Evolutionary conservation across 2,113 vertebrate species (phyloP).

Genomic region (Mystacornis crossleyi): DNA sequence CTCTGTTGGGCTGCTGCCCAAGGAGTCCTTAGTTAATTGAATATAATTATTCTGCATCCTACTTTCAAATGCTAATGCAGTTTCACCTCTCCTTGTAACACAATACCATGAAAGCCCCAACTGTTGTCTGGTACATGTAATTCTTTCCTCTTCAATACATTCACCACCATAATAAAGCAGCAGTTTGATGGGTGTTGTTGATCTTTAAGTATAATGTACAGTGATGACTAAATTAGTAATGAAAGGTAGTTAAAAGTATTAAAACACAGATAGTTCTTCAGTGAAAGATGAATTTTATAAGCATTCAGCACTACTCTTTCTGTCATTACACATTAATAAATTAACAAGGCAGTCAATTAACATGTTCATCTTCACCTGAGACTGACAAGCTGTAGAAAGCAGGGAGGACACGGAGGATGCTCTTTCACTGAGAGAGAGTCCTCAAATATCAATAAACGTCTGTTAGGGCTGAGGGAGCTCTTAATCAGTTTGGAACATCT

Average conservation of each 20-base stretch:
- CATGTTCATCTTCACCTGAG: constrained; percentile 32
- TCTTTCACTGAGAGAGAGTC: constrained; percentile 54
- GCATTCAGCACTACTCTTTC: constrained; percentile 24
- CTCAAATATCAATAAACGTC: constrained; percentile 44
- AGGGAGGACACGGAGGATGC: not conserved
- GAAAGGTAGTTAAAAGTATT: constrained; percentile 48
- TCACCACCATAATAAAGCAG: constrained; percentile 26
- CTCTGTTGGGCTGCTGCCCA: constrained; percentile 60
- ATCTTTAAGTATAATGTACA: constrained; percentile 62
- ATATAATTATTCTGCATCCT: constrained; percentile 67
- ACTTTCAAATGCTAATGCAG: constrained; percentile 63
- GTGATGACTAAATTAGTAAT: constrained; percentile 64
- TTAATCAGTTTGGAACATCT: constrained; percentile 61
- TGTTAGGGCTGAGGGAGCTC: not conserved
- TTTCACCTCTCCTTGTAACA: constrained; percentile 61
- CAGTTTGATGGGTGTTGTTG: constrained; percentile 44
- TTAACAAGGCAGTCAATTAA: constrained; percentile 56
- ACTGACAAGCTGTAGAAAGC: constrained; percentile 62
- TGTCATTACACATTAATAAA: constrained; percentile 67
- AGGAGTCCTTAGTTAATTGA: constrained; percentile 74
- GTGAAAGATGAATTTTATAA: constrained; percentile 22
- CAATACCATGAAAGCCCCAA: constrained; percentile 51
- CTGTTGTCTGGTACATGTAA: constrained; percentile 57
- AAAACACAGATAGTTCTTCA: constrained; percentile 35
- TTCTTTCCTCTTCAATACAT: constrained; percentile 45